Percentiles rank a stretch among this genome's conserved stretches.
Evolutionary conservation across 2,888 invertebrate genomes (phyloP).

Genomic region (Sipha maydis): DNA sequence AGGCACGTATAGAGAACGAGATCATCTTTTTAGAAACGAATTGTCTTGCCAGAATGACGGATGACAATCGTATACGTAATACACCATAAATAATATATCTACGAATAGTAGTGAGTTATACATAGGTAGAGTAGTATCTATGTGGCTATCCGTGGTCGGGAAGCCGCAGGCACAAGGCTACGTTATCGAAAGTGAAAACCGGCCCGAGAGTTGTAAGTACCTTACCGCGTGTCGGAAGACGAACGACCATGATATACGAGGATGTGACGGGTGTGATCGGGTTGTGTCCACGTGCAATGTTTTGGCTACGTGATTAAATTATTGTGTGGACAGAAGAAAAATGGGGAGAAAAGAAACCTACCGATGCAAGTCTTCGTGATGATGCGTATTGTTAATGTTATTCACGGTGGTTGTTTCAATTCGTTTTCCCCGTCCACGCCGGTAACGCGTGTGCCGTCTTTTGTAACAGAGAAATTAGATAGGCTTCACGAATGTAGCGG

Average conservation of each 20-base stretch:
- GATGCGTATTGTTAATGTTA: neutral
- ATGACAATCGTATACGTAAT: neutral
- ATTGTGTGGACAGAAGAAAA: neutral
- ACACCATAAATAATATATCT: too few species aligned
- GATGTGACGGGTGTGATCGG: neutral
- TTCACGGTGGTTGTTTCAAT: neutral
- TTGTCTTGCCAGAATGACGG: constrained; percentile 20
- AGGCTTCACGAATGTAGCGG: too few species aligned
- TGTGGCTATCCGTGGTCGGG: too few species aligned
- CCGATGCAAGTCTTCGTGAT: neutral
- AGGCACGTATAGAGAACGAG: too few species aligned
- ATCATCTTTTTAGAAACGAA: neutral
- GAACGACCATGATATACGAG: too few species aligned
- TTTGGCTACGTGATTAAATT: neutral
- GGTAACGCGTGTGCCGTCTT: neutral
- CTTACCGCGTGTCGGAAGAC: too few species aligned
- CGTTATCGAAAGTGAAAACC: constrained; percentile 59
- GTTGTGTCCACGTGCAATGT: neutral
- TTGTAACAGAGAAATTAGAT: too few species aligned
- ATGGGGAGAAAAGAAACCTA: neutral
- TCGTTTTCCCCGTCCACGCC: neutral
- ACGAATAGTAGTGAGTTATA: too few species aligned
- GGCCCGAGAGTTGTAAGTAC: neutral
- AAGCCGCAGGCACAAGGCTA: constrained; percentile 10
- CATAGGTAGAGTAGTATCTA: too few species aligned